Percentiles rank a stretch among this genome's conserved stretches.
phyloP scores from a whole-genome alignment of 1,140 invertebrate genomes.

The Drosophila athabasca region DNA sequence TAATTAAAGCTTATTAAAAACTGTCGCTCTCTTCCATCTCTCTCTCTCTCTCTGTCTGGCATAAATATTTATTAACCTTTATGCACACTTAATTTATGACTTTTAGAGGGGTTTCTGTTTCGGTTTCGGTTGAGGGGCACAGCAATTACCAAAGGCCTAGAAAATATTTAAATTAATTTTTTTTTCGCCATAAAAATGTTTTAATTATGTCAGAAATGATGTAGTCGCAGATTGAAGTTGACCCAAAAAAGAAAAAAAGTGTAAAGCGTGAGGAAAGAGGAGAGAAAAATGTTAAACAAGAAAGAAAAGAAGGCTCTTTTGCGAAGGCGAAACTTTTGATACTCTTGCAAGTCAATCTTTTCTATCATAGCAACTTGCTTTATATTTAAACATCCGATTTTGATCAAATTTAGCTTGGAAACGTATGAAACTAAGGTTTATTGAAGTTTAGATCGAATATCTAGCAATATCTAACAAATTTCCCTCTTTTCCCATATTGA shows the following conservation, averaged over 20 bases:
- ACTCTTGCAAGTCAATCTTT: too few species aligned
- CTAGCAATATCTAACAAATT: too few species aligned
- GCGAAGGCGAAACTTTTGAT: conserved; percentile 38
- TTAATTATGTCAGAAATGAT: conserved; percentile 75
- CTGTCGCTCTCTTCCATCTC: conserved; percentile 41
- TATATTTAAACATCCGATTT: too few species aligned
- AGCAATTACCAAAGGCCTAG: conserved; percentile 36
- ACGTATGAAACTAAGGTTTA: too few species aligned
- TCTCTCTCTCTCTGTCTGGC: conserved; percentile 4
- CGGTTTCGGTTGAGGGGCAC: conserved; percentile 1
- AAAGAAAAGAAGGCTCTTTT: not conserved
- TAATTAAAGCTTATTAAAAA: conserved; percentile 77
- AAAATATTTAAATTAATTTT: conserved; percentile 51
- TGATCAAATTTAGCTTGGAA: too few species aligned
- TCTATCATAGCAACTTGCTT: too few species aligned
- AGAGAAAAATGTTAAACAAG: not conserved
- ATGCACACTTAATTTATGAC: conserved; percentile 57
- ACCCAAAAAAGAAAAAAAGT: conserved; percentile 62
- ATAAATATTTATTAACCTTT: conserved; percentile 62
- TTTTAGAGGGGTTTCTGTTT: conserved; percentile 23
- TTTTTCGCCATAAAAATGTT: conserved; percentile 48
- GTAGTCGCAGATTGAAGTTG: conserved; percentile 58
- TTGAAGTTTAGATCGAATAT: too few species aligned
- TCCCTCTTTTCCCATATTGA: too few species aligned
- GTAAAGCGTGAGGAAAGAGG: conserved; percentile 18